Base-by-base conservation (phyloP, 2,888 invertebrate species). In the Melieria crassipennis region DNA sequence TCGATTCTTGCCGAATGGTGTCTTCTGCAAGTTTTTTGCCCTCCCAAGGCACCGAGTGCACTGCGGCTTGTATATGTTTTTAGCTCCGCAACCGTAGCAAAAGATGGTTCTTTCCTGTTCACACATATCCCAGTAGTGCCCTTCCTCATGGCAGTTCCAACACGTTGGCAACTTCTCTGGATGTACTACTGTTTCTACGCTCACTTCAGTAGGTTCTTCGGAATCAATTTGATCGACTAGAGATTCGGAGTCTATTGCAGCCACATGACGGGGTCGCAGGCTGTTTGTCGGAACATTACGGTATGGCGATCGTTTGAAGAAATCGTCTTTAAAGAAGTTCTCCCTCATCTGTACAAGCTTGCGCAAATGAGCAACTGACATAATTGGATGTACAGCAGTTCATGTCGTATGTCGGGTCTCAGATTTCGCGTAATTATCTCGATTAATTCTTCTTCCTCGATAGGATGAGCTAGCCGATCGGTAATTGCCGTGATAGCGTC, bases 71-170 rank as follows among this genome's bases (percentile, higher is more conserved):
- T 30, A 30, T 30, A 30, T 30, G 30, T 30, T 30, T 30, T 30
- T 30, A 30, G 30, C 48, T 7, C 70, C 70, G 61, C 73, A 73
- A 13, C 73, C 71, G n/a, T 71, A 74, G 30, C 73, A 73, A 16
- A 71, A 73, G 43, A 69, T 56, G 16, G 6, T 56, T 11, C 69
- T 50, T 0, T 73, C 67, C 2, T 65, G 4, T 0, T 65, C 16
- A 16, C 73, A 73, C 45, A 60, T 69, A 3, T 71, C 55, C 65
- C 61, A 67, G 11, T 57, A 50, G 57, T 70, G 70, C 7, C 70
- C 70, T 7, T 30, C 30, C 30, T 30, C 30, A 30, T 73, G 61
- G 7, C 73, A 73, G 45, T 70, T 73, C 70, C 73, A 71, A 48
- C 73, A 71, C 45, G 30, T 65, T 2, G n/a, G 13, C 43, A 46